Conservation (phyloP, 30 jellyfish, hydroid and myxozoan species). For the Aurelia sp. region DNA sequence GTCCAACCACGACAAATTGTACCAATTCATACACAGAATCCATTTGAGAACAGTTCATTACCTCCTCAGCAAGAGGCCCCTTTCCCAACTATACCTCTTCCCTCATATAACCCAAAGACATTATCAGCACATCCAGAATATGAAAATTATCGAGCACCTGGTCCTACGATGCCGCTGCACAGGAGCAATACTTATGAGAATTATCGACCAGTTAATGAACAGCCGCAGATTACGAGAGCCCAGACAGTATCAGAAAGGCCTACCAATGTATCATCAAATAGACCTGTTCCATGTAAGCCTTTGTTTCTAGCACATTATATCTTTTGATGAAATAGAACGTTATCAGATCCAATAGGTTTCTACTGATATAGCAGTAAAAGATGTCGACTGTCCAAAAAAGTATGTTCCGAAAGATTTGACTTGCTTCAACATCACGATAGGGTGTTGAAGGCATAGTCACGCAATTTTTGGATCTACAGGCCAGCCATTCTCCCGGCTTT, state of each 20-base stretch:
- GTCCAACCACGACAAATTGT: constrained; percentile 68
- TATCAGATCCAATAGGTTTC: too few species aligned
- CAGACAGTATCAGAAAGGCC: constrained; percentile 56
- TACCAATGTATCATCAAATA: neutral
- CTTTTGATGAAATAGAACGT: too few species aligned
- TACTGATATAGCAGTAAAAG: too few species aligned
- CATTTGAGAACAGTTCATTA: constrained; percentile 15
- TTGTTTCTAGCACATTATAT: too few species aligned
- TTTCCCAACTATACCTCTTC: constrained; percentile 20
- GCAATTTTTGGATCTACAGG: too few species aligned
- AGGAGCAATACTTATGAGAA: constrained; percentile 47
- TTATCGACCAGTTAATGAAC: constrained; percentile 11
- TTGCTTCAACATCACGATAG: too few species aligned
- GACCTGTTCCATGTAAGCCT: constrained; percentile 68
- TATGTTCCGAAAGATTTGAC: too few species aligned
- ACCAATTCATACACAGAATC: constrained; percentile 74
- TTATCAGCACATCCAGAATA: constrained; percentile 7
- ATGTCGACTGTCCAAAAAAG: too few species aligned
- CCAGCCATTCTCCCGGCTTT: too few species aligned
- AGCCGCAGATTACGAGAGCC: constrained; percentile 26
- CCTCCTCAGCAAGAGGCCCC: neutral
- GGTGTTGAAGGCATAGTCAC: too few species aligned
- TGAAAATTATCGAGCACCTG: constrained; percentile 41
- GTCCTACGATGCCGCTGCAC: constrained; percentile 1
- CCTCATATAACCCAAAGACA: neutral